phyloP scores from a whole-genome alignment of 2,113 vertebrate genomes.

The Quiscalus mexicanus region DNA sequence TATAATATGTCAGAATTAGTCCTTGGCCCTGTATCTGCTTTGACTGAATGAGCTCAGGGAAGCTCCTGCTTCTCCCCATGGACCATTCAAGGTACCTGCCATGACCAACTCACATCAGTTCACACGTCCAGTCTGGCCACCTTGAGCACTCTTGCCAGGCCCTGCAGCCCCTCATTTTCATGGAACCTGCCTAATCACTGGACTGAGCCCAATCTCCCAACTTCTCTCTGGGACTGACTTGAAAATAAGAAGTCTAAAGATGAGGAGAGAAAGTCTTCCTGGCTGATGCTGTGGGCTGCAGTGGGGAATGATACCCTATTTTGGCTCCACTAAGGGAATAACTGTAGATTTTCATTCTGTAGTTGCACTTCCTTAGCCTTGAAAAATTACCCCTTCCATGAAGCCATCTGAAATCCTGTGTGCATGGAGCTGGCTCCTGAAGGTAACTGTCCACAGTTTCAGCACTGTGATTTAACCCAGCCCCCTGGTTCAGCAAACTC shows the following conservation, averaged over 20 bases:
- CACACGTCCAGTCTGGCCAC: not conserved
- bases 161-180: not conserved
- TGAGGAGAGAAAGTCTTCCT: not conserved
- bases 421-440: not conserved
- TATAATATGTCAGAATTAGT: not conserved
- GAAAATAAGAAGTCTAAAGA: not conserved
- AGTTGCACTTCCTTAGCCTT: not conserved
- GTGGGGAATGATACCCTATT: not conserved
- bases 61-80: not conserved
- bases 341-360: not conserved
- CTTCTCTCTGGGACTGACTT: not conserved
- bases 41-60: not conserved
- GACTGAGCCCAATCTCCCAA: not conserved
- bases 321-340: not conserved
- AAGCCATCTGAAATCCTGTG: not conserved
- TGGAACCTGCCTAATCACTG: not conserved
- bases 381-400: not conserved
- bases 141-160: not conserved
- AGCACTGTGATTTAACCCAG: not conserved
- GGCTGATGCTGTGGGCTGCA: not conserved
- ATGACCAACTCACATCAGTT: not conserved
- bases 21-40: not conserved
- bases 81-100: not conserved
- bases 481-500: not conserved
- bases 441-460: fast-evolving